Evolutionary conservation across 2,113 vertebrate species (phyloP), one percentile per base, ranked within the genome.

Genomic region (Pterophyllum scalare): DNA sequence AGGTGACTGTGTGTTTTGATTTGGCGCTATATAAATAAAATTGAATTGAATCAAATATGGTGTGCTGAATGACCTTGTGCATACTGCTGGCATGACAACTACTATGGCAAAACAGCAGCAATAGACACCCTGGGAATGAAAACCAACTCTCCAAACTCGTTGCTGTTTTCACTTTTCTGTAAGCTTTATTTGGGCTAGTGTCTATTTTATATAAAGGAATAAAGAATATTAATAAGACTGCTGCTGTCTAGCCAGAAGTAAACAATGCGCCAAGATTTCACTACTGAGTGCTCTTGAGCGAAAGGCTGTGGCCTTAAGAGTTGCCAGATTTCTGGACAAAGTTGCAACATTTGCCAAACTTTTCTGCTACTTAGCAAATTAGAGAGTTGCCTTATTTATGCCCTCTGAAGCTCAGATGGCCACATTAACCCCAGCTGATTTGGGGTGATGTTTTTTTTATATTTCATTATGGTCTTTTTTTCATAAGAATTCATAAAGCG

Each of bases 311-410:
- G 22, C 24, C 35, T 82, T 35, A 82, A 49, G 19, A 40, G n/a
- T 52, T 57, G 64, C 57, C 72, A 81, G 17, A 31, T 75, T 60
- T 76, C 40, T 24, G 7, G 38, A 38, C 60, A 72, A 52, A 52
- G 65, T 31, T 70, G 15, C 24, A 70, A 31, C 43, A 6, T 54
- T 82, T 59, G 38, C 19, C 75, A 82, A 59, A 77, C 35, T 52
- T 31, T 56, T n/a, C n/a, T 33, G 6, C 60, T 33, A 43, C 60
- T 20, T 7, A 22, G 38, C 28, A 56, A 24, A 49, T 67, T 43
- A 72, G 12, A 52, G 15, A 56, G 22, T 43, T 20, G 58, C 9
- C 26, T 79, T 60, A 74, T 81, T 60, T 6, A 33, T 72, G 12
- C 43, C 43, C 24, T 52, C 17, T 43, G 26, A 43, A 17, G 59